Evolutionary conservation across 2,888 invertebrate species (phyloP).

Genomic region (Ptilodon capucinus): DNA sequence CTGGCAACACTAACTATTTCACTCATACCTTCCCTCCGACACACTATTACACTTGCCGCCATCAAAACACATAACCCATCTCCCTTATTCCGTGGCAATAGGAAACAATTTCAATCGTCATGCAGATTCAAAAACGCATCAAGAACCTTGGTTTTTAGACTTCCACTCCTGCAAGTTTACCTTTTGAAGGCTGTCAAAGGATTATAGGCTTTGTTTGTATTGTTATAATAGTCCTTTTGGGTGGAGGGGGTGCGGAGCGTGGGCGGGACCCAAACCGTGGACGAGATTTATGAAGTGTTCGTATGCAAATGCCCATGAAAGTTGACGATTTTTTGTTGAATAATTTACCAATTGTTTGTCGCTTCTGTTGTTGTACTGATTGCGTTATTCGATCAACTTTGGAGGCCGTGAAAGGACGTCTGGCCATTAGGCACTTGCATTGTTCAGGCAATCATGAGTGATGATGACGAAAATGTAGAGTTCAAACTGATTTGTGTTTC

Average conservation of each 20-base stretch:
- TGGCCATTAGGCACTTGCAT: not conserved
- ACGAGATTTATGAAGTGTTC: constrained; percentile 60
- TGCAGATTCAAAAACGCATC: constrained; percentile 14
- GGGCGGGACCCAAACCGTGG: constrained; percentile 47
- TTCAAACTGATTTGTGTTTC: no score
- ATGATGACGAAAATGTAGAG: not conserved
- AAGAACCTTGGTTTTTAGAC: constrained; percentile 44
- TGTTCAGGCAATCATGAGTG: not conserved
- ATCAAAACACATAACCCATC: constrained; percentile 13
- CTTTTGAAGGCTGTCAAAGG: constrained; percentile 40
- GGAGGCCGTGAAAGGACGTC: not conserved
- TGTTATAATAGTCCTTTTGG: constrained; percentile 42
- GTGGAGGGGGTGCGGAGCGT: constrained; percentile 38
- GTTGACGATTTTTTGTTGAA: constrained; percentile 36
- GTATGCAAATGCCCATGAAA: constrained; percentile 53
- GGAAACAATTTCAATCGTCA: constrained; percentile 14
- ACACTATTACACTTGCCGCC: constrained; percentile 12
- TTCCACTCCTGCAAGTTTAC: constrained; percentile 52
- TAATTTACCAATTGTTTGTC: constrained; percentile 39
- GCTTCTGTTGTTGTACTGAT: constrained; percentile 33
- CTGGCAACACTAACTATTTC: constrained; percentile 72
- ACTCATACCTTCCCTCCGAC: constrained; percentile 52
- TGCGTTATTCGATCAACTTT: constrained; percentile 13
- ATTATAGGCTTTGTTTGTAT: constrained; percentile 60
- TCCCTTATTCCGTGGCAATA: constrained; percentile 25